Percentiles rank a stretch among this genome's conserved stretches.
Conservation (phyloP, 2,113 vertebrate species). For the Poecile atricapillus region DNA sequence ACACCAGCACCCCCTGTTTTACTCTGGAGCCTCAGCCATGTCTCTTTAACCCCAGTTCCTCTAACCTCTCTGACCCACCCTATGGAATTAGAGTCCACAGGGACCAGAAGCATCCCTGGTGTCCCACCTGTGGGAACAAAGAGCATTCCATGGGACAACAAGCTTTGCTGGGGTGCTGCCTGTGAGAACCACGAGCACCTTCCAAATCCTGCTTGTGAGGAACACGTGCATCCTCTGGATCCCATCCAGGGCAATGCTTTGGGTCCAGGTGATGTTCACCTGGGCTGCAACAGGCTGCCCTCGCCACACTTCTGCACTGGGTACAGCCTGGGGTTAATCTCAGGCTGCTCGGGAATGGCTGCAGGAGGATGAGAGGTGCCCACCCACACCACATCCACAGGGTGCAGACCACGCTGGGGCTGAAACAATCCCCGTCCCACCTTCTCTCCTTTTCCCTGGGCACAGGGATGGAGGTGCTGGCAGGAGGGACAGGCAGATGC, state of each 20-base stretch:
- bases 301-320: not conserved
- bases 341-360: not conserved
- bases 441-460: not conserved
- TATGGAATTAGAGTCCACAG: accelerated
- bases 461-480: not conserved
- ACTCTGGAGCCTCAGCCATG: accelerated
- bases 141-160: not conserved
- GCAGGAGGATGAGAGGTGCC: not conserved
- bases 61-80: not conserved
- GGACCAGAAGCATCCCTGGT: not conserved
- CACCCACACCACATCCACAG: not conserved
- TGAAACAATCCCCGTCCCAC: not conserved
- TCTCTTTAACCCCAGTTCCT: not conserved
- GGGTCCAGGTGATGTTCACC: not conserved
- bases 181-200: not conserved
- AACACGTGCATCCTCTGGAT: not conserved
- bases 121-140: not conserved
- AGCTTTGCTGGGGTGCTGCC: not conserved
- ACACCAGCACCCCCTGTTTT: not conserved
- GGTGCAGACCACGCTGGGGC: not conserved
- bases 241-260: not conserved
- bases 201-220: not conserved
- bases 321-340: not conserved
- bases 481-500: not conserved
- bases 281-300: not conserved